Conservation (phyloP, 2,888 invertebrate genomes). For the Drosophila flavopinicola region DNA sequence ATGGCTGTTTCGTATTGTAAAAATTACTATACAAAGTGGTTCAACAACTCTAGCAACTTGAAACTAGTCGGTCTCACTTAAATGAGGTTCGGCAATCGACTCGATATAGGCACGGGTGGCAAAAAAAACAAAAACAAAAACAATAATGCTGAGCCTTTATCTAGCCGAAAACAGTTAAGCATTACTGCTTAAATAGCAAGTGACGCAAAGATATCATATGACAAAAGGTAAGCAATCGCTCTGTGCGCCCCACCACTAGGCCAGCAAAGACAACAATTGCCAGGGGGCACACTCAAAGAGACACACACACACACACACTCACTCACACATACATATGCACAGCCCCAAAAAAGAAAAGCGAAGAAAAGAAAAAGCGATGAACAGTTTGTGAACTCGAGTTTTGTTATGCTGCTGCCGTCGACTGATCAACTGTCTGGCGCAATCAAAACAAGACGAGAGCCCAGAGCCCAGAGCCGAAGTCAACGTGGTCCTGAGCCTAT, state of each 20-base stretch:
- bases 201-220: not conserved
- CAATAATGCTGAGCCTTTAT: not conserved
- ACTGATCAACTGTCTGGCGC: slow-evolving; percentile 35
- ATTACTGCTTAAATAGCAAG: not conserved
- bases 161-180: not conserved
- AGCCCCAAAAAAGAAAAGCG: slow-evolving; percentile 4
- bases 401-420: slow-evolving; percentile 1
- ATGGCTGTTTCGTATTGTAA: no score
- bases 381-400: slow-evolving; percentile 5
- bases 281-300: not conserved
- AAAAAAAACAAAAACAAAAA: not conserved
- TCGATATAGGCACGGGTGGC: not conserved
- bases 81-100: not conserved
- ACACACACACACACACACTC: not conserved
- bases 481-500: slow-evolving; percentile 17
- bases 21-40: no score
- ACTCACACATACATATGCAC: not conserved
- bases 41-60: no score
- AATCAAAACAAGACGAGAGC: slow-evolving; percentile 43
- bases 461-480: not conserved
- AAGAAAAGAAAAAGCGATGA: slow-evolving; percentile 16
- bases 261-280: slow-evolving; percentile 2
- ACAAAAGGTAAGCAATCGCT: slow-evolving; percentile 3
- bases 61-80: not conserved
- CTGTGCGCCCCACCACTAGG: not conserved